Percentiles rank a stretch among this genome's conserved stretches.
phyloP scores from a whole-genome alignment of 1,140 invertebrate genomes.

The Drosophila ananassae region DNA sequence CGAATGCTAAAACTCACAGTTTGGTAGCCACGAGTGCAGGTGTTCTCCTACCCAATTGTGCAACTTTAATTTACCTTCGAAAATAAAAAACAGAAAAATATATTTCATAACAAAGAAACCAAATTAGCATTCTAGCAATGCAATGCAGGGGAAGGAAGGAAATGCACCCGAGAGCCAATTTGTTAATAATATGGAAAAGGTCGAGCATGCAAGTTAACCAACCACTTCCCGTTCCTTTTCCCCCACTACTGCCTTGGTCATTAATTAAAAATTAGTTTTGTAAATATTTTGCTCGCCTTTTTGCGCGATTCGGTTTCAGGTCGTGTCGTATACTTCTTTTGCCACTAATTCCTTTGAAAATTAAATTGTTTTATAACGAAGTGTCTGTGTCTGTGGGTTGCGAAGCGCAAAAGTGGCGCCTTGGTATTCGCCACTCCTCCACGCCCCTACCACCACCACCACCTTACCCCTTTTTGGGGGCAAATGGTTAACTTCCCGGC shows the following conservation, averaged over 20 bases:
- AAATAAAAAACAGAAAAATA: constrained; percentile 15
- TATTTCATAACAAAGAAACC: constrained; percentile 27
- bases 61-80: constrained; percentile 62
- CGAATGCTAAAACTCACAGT: constrained; percentile 46
- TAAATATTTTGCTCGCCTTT: constrained; percentile 72
- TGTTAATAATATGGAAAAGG: constrained; percentile 74
- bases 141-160: constrained; percentile 34
- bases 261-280: constrained; percentile 79
- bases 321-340: constrained; percentile 6
- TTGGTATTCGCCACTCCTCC: constrained; percentile 7
- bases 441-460: background rate
- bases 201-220: constrained; percentile 62
- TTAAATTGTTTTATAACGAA: constrained; percentile 82
- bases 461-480: constrained; percentile 5
- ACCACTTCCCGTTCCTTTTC: constrained; percentile 53
- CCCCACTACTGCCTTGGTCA: constrained; percentile 28
- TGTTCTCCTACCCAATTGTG: constrained; percentile 63
- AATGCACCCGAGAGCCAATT: constrained; percentile 55
- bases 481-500: constrained; percentile 41
- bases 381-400: constrained; percentile 76
- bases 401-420: constrained; percentile 76
- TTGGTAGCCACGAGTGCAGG: constrained; percentile 37
- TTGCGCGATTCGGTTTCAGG: constrained; percentile 31
- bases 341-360: constrained; percentile 31
- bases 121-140: constrained; percentile 62